A percentile compares a stretch with the other conserved stretches of the same genome.
Conservation (phyloP, 92 coral and sea anemone species). For the Montipora capitata region DNA sequence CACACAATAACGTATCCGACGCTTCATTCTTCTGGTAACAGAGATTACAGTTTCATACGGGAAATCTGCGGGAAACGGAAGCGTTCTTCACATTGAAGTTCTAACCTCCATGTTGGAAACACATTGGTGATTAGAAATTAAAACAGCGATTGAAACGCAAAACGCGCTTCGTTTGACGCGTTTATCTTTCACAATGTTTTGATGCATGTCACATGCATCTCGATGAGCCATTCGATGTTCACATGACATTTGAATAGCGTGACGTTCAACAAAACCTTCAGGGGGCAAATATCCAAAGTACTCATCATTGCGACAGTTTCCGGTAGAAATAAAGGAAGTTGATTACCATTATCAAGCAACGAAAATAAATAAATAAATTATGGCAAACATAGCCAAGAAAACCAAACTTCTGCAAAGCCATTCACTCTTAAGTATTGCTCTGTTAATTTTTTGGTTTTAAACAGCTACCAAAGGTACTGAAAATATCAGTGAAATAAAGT, state of each 20-base stretch:
- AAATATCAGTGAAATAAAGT: no score
- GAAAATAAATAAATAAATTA: slow-evolving; percentile 17
- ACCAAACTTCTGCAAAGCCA: not conserved
- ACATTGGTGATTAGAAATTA: not conserved
- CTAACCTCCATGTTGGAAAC: not conserved
- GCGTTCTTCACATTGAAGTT: not conserved
- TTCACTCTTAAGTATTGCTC: not conserved
- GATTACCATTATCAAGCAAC: slow-evolving; percentile 12
- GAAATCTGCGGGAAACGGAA: not conserved
- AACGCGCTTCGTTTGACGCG: slow-evolving; percentile 20
- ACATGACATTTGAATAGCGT: slow-evolving; percentile 47
- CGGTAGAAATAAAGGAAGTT: slow-evolving; percentile 13
- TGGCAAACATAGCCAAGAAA: not conserved
- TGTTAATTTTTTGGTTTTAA: no score
- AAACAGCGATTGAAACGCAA: no score
- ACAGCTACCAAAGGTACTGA: no score
- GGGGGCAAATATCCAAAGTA: slow-evolving; percentile 35
- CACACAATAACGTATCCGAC: not conserved
- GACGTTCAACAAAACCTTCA: slow-evolving; percentile 28
- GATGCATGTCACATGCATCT: not conserved
- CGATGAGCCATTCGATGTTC: slow-evolving; percentile 38
- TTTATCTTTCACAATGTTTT: not conserved
- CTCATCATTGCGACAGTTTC: slow-evolving; percentile 41
- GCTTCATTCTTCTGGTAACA: not conserved
- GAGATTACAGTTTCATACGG: not conserved